Base-by-base conservation (phyloP, 2,888 invertebrate genomes). In the Protula sp. region DNA sequence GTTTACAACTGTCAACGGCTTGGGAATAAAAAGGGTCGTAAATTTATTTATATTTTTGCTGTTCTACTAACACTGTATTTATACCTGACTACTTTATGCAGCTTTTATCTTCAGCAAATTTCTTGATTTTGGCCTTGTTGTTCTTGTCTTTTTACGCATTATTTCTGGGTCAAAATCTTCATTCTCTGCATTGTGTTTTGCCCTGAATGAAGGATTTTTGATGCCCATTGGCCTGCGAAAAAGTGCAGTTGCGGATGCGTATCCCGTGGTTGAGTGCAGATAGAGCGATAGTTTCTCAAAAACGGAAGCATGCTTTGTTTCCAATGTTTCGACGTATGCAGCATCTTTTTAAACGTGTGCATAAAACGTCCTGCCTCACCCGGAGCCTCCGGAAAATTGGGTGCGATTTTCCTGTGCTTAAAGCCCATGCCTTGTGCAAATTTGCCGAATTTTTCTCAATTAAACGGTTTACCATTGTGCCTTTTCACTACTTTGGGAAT, bases 381-480 rank as follows among this genome's bases (percentile, higher is more conserved):
- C 28, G 55, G 55, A 5, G 53, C 52, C 26, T 27, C 14, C 3
- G 57, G 60, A 52, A 56, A 60, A 14, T 47, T 26, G 22, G 60
- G 60, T 3, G 66, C 62, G 27, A 64, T 59, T 57, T 58, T 64
- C 4, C 57, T 1, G 38, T 70, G 68, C 27, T 60, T 52, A 27
- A 70, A 70, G 19, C 68, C 67, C 4, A 54, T 14, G 19, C 54
- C 45, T 2, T 59, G 47, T 3, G 65, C 64, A 60, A 65, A 69
- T n/a, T 69, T 31, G 29, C 19, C 19, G 50, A 69, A 65, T 19
- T 62, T 58, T 9, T 55, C 38, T 24, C 65, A 28, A 59, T 57
- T 38, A 62, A 67, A 3, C 62, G 67, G 62, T 50, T 24, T 30
- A 22, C 57, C 57, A 28, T n/a, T 60, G 57, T 38, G 57, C 30